These are phyloP conservation scores for Bombyx huttoni DNA, from an alignment of 2,888 invertebrate species.

Conservation along the genomic window DNA sequence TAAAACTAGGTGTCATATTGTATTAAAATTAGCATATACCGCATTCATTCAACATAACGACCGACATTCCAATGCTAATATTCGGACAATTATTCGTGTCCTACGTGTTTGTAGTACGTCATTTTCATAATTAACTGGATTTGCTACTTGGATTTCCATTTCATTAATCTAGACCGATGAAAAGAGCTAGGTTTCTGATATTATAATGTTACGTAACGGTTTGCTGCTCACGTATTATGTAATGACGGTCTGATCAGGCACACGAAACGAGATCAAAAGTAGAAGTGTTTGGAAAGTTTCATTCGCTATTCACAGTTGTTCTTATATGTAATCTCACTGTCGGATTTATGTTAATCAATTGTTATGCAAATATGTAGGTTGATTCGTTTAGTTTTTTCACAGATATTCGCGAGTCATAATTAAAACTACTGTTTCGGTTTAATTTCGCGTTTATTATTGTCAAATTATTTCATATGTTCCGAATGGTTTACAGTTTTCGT, in stretches of 20 bases:
- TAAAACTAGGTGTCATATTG: neutral
- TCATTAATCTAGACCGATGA: constrained; percentile 9
- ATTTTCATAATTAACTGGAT: constrained; percentile 18
- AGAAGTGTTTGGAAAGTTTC: neutral
- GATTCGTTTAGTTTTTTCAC: too few species aligned
- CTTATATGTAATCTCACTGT: too few species aligned
- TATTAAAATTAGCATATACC: constrained; percentile 4
- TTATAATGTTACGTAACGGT: constrained; percentile 8
- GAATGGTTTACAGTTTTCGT: too few species aligned
- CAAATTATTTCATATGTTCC: too few species aligned
- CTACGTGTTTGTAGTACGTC: constrained; percentile 15
- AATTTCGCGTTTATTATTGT: too few species aligned
- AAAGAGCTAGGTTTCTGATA: neutral
- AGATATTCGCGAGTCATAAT: too few species aligned
- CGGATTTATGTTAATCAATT: neutral
- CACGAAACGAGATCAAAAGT: neutral
- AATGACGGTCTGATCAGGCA: neutral
- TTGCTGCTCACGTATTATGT: neutral
- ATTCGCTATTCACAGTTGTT: neutral
- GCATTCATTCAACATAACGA: constrained; percentile 9
- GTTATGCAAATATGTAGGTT: neutral
- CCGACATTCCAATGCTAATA: constrained; percentile 20
- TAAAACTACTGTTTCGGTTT: too few species aligned
- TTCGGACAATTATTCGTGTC: constrained; percentile 17
- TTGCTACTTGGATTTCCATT: constrained; percentile 11